Evolutionary conservation across 2,113 vertebrate species (phyloP), one percentile per base, ranked within the genome.

Genomic region (Burhinus bistriatus): DNA sequence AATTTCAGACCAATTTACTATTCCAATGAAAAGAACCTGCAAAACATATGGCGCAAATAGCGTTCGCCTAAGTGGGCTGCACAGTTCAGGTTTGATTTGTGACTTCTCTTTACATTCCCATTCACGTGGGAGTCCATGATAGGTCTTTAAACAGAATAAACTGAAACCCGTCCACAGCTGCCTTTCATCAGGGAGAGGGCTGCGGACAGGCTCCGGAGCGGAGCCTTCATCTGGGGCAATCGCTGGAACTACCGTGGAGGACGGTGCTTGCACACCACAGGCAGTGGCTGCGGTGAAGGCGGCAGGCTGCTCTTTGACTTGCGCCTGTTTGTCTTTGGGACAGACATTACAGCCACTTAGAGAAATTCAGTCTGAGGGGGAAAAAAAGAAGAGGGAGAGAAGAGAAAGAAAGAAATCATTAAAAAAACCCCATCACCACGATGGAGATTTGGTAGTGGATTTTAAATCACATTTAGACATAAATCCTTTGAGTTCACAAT

Each of bases 181-280:
- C 96, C 97, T 98, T 95, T 95, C 97, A 96, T 98, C 98, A 98
- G 78, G 66, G 89, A 11, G 32, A 94, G 93, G 57, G 79, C 93
- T 95, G 87, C 83, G 85, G 93, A 95, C 90, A 95, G 86, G 81
- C 94, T 89, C 73, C 83, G 61, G 92, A 61, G 57, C 87, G 4
- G 69, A 75, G 47, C 52, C 93, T 94, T 87, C 12, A 5, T 83
- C 95, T 93, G 76, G 87, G 84, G 79, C 82, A 71, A 57, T 95
- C 70, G 94, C 93, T 72, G 57, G 78, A 91, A 95, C 94, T 96
- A 73, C 93, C 30, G 73, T n/a, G 58, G 97, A 93, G 95, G 90
- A 83, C 1, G 30, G 26, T 42, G 80, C 68, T 17, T 9, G 57
- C 58, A 14, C 73, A 65, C 59, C 15, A 2, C 5, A 40, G 54